These are phyloP conservation scores for Rhinogobio ventralis DNA, from an alignment of 2,797 vertebrate genomes.

Conservation along the genomic window DNA sequence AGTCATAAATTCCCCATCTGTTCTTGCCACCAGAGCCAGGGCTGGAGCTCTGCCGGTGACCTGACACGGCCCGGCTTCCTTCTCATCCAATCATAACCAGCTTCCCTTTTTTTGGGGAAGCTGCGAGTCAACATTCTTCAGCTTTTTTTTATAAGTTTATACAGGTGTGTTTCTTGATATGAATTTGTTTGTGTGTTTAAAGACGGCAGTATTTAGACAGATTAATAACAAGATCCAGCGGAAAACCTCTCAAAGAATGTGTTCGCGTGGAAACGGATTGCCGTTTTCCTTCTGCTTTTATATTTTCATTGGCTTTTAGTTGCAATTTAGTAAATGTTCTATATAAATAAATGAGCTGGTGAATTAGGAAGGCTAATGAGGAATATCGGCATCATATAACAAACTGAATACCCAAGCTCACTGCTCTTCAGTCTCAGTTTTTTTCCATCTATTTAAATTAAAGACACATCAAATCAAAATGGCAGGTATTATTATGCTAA, in stretches of 20 bases:
- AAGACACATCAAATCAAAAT: conserved; percentile 69
- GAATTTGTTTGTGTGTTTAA: conserved; percentile 58
- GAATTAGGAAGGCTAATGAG: conserved; percentile 62
- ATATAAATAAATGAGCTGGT: conserved; percentile 61
- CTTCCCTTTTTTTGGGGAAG: conserved; percentile 34
- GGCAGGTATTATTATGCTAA: conserved; percentile 75
- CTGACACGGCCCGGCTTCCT: conserved; percentile 63
- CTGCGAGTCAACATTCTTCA: conserved; percentile 51
- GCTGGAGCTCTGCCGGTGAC: conserved; percentile 63
- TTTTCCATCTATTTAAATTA: conserved; percentile 64
- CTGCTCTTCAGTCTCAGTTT: not conserved
- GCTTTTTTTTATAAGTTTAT: conserved; percentile 70
- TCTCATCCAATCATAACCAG: conserved; percentile 58
- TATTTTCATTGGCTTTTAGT: conserved; percentile 55
- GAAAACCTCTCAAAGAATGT: conserved; percentile 59
- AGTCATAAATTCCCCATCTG: conserved; percentile 69
- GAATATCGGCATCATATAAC: conserved; percentile 52
- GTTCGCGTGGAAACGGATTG: conserved; percentile 37
- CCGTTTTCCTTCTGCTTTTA: conserved; percentile 40
- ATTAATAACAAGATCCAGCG: conserved; percentile 59
- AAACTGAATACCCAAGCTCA: conserved; percentile 49
- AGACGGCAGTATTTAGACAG: conserved; percentile 67
- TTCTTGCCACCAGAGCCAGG: conserved; percentile 54
- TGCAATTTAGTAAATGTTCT: conserved; percentile 53
- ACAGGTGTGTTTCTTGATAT: conserved; percentile 68